Conservation (phyloP, 2,797 vertebrate genomes). For the Paguma larvata region DNA sequence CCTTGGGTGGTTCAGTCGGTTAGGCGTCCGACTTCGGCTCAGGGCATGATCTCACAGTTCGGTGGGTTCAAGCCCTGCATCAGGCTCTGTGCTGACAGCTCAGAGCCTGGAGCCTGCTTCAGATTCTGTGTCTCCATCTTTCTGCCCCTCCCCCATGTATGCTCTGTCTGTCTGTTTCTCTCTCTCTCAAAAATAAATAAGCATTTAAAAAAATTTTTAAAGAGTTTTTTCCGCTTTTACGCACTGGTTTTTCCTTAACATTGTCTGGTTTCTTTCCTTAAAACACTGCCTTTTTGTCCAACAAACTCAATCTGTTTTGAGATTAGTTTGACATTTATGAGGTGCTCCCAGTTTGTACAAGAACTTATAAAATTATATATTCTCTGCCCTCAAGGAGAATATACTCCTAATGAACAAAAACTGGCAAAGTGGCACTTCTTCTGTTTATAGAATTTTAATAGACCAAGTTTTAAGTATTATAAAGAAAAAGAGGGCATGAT, state of each 20-base stretch:
- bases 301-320: slow-evolving; percentile 60
- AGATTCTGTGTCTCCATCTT: no score
- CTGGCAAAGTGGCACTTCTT: neutral
- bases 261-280: slow-evolving; percentile 17
- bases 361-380: slow-evolving; percentile 69
- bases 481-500: neutral
- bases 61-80: no score
- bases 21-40: no score
- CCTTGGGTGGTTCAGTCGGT: no score
- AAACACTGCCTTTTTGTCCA: neutral
- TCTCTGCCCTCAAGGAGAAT: slow-evolving; percentile 57
- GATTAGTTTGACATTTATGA: slow-evolving; percentile 61
- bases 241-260: slow-evolving; percentile 32
- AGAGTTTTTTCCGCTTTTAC: slow-evolving; percentile 53
- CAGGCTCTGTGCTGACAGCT: no score
- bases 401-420: slow-evolving; percentile 22
- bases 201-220: neutral
- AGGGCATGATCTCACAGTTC: no score
- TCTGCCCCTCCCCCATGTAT: no score
- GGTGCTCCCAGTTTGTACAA: neutral
- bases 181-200: no score
- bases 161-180: no score
- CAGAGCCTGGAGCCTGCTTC: no score
- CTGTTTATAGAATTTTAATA: slow-evolving; percentile 54
- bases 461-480: neutral